Evolutionary conservation across 2,113 vertebrate species (phyloP).

Genomic region (Megaleporinus macrocephalus): DNA sequence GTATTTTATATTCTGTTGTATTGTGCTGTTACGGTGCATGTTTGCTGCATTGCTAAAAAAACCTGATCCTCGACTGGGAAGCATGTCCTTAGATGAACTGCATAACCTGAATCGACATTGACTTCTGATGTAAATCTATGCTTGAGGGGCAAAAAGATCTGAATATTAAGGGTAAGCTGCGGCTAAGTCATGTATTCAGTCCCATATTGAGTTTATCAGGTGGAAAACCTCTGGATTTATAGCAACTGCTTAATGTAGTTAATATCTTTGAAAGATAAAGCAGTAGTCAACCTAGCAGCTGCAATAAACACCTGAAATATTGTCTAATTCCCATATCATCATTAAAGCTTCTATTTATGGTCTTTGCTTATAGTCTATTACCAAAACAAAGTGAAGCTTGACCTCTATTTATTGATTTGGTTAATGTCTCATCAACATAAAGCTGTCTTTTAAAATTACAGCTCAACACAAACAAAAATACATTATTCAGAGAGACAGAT

Average conservation of each 20-base stretch:
- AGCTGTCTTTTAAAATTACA: slow-evolving; percentile 1
- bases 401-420: background rate
- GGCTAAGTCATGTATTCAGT: background rate
- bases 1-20: no score
- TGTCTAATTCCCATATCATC: background rate
- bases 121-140: background rate
- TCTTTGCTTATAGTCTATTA: background rate
- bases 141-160: background rate
- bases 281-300: background rate
- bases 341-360: background rate
- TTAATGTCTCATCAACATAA: slow-evolving; percentile 29
- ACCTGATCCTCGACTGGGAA: no score
- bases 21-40: no score
- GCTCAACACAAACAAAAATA: slow-evolving; percentile 27
- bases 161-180: background rate
- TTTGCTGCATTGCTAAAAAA: no score
- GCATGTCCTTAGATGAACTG: background rate
- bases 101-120: background rate
- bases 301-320: background rate
- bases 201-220: background rate
- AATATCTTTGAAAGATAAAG: background rate
- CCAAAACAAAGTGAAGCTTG: background rate
- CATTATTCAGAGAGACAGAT: slow-evolving; percentile 7
- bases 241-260: background rate
- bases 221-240: background rate